Conservation (phyloP, 2,113 vertebrate species). For the Hydrolagus affinis region DNA sequence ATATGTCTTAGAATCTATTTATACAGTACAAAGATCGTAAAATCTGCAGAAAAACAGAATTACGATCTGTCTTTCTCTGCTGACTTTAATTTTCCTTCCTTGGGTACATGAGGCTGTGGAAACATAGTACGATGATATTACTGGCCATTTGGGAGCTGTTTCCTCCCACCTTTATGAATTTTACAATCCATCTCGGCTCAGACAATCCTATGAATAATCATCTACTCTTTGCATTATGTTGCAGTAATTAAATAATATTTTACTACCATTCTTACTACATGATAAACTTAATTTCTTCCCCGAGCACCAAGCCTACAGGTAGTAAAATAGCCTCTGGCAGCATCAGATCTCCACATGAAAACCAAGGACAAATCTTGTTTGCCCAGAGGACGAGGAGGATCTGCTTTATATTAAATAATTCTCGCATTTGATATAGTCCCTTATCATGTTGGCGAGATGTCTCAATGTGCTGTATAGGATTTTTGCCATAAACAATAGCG, state of each 20-base stretch:
- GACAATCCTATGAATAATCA: background rate
- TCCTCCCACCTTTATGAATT: background rate
- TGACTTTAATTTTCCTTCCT: background rate
- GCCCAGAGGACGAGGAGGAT: background rate
- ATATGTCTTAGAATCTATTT: background rate
- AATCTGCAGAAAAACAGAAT: background rate
- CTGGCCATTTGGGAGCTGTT: background rate
- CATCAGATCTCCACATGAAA: background rate
- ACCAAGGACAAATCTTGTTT: background rate
- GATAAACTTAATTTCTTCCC: background rate
- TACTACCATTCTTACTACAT: background rate
- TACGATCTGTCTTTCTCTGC: background rate
- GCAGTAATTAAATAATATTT: background rate
- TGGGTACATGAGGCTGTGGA: background rate
- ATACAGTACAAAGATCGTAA: background rate
- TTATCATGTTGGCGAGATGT: no score
- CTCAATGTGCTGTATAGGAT: no score
- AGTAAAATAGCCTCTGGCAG: background rate
- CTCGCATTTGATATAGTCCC: no score
- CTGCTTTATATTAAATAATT: no score
- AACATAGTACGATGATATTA: background rate
- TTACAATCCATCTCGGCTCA: background rate
- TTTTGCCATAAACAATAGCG: no score
- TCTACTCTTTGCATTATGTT: background rate
- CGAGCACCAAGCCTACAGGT: background rate